Conservation (phyloP, 2,113 vertebrate genomes). For the Casuarius casuarius region DNA sequence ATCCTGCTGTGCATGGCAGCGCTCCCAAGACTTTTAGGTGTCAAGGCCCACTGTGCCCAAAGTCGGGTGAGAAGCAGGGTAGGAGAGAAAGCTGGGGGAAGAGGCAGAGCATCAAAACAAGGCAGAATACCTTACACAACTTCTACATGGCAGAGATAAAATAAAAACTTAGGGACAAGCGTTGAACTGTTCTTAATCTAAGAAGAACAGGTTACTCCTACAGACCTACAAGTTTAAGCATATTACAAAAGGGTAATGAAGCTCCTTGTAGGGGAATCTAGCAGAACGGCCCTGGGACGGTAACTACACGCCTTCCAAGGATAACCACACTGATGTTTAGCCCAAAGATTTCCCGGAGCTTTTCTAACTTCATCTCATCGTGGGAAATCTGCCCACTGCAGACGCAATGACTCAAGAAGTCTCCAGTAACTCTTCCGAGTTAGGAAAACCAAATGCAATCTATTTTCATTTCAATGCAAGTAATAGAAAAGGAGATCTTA, state of each 20-base stretch:
- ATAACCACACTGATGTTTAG: background rate
- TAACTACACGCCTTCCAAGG: background rate
- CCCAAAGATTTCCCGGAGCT: background rate
- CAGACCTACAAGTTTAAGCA: background rate
- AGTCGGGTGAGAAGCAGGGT: background rate
- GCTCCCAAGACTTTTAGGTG: background rate
- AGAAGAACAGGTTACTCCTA: background rate
- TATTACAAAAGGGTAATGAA: background rate
- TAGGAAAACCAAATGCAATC: background rate
- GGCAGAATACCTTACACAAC: no score
- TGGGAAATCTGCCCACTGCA: background rate
- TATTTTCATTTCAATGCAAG: background rate
- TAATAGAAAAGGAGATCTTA: background rate
- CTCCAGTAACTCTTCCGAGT: no score
- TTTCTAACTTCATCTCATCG: background rate
- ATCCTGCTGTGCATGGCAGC: no score
- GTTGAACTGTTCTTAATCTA: background rate
- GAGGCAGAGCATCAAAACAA: no score
- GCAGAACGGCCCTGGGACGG: no score
- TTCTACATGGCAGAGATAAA: background rate
- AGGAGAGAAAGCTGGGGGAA: no score
- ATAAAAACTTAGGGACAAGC: background rate
- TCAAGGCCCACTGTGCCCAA: background rate
- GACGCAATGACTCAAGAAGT: background rate
- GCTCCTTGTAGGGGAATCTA: no score